Percentiles rank a stretch among this genome's conserved stretches.
These are phyloP conservation scores for Phataginus tricuspis DNA, from an alignment of 2,797 vertebrate species.

Conservation along the genomic window DNA sequence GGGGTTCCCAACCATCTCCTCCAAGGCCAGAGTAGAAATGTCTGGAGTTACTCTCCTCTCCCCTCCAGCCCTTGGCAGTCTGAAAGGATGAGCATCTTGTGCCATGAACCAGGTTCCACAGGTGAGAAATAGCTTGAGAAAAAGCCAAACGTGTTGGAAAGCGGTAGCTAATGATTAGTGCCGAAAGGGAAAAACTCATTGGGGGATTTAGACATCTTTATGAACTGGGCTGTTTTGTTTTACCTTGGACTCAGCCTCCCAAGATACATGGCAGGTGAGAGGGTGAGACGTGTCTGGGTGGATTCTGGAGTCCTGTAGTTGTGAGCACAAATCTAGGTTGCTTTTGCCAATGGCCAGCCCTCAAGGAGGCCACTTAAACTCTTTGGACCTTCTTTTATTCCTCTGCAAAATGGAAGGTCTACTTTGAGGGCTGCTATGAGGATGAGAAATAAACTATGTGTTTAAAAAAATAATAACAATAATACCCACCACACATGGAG, in stretches of 20 bases:
- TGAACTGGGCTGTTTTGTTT: neutral
- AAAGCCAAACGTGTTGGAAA: neutral
- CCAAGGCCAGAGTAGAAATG: neutral
- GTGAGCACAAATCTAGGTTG: neutral
- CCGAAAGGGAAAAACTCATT: neutral
- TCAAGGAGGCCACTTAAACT: neutral
- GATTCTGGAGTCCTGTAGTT: rapidly evolving
- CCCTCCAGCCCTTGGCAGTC: no score
- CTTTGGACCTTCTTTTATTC: neutral
- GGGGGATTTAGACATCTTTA: neutral
- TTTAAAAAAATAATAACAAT: neutral
- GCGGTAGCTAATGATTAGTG: neutral
- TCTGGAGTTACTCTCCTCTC: neutral
- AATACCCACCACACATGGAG: rapidly evolving
- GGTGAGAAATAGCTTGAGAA: neutral
- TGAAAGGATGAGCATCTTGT: neutral
- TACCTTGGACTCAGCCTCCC: neutral
- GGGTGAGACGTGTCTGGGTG: rapidly evolving
- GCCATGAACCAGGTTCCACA: neutral
- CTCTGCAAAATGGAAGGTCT: neutral
- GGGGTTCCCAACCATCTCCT: neutral
- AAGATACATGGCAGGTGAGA: neutral
- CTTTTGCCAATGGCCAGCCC: neutral
- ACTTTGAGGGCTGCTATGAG: neutral
- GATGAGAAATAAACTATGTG: rapidly evolving